Evolutionary conservation across 2,797 vertebrate genomes (phyloP), one percentile per base, ranked within the genome.

Genomic region (Hyperoplus lanceolatus): DNA sequence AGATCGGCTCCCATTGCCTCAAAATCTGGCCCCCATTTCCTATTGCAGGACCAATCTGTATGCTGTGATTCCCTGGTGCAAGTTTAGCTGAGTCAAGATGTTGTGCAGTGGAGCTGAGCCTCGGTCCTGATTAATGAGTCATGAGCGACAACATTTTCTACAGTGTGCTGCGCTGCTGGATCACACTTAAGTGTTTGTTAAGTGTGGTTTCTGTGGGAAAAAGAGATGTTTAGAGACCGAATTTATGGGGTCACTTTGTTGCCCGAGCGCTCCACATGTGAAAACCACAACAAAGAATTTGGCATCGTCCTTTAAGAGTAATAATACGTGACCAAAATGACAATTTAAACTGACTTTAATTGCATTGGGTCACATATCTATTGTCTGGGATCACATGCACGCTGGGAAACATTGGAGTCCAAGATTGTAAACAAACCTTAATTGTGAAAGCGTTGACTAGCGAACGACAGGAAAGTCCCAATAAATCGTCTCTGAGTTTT

Each of bases 11-110:
- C 74, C 83, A 85, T 72, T 29, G 78, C 85, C 86, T 87, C 84
- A 82, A 92, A 92, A 90, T 90, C 92, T 92, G 91, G 89, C 87
- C 93, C 85, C 83, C 77, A 93, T 94, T 94, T 93, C 83, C 89
- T 82, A 88, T 83, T 79, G 41, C 76, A 63, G 88, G 63, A 82
- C 81, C 51, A 11, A 87, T 87, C 84, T 83, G 79, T 29, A 3
- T 75, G 75, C 72, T 85, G n/a, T 2, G 85, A 89, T 83, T 82
- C 83, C 86, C 84, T 18, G 14, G 46, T 75, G 79, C 67, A 72
- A 29, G 77, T 79, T 83, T 73, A 86, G 85, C 83, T 76, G 84
- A 93, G 89, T 90, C 84, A 87, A 93, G 89, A 75, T 70, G 87
- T 60, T 81, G 78, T 41, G 54, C 29, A 78, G 73, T 64, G 71